These are phyloP conservation scores for Columba guinea DNA, from an alignment of 2,797 vertebrate species.

Conservation along the genomic window DNA sequence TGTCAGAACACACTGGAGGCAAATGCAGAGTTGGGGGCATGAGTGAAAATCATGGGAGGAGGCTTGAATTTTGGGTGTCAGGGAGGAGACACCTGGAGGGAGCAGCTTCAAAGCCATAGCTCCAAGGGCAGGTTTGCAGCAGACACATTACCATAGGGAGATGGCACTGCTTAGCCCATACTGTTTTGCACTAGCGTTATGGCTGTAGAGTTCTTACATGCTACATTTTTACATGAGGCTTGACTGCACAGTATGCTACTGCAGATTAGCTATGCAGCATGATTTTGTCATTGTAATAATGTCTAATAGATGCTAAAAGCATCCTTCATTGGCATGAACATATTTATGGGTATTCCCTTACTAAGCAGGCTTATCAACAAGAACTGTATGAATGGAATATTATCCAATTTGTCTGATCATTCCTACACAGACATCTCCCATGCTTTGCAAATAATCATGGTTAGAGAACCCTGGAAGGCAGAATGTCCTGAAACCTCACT, in stretches of 20 bases:
- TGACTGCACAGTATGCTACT: not conserved
- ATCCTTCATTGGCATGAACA: not conserved
- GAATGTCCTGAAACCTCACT: not conserved
- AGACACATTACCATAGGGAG: rapidly evolving
- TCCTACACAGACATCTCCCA: not conserved
- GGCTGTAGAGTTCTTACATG: not conserved
- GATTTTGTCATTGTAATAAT: not conserved
- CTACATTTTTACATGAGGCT: rapidly evolving
- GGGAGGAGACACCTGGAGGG: not conserved
- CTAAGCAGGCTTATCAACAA: conserved; percentile 15
- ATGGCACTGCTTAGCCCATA: not conserved
- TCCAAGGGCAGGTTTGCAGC: not conserved
- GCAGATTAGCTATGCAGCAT: not conserved
- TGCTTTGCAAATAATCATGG: not conserved
- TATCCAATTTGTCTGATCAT: not conserved
- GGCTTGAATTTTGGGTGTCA: not conserved
- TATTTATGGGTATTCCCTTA: not conserved
- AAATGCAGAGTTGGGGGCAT: rapidly evolving
- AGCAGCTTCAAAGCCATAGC: not conserved
- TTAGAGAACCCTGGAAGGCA: not conserved
- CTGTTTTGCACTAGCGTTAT: not conserved
- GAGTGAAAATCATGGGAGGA: not conserved
- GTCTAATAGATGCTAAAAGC: conserved; percentile 13
- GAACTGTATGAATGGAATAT: not conserved
- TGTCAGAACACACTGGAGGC: rapidly evolving